Evolutionary conservation across 2,888 invertebrate genomes (phyloP), one percentile per base, ranked within the genome.

Genomic region (Lumbricus terrestris): DNA sequence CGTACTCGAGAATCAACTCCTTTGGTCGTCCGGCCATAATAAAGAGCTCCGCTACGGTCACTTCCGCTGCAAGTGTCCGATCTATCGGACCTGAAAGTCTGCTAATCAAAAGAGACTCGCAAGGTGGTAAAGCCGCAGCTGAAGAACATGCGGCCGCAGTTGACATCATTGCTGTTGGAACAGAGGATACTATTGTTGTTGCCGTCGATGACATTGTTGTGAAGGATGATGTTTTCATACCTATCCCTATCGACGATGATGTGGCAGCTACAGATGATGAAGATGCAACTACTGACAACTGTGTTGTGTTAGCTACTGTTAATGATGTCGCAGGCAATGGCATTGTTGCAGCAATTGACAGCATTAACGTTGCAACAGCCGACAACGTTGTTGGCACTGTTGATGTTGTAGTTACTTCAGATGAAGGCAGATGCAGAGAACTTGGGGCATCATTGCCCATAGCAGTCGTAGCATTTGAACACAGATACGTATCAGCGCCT

Each of bases 31-130:
- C 95, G 90, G 95, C 93, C 96, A 98, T 97, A 89, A 98, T 96
- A 95, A 98, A 98, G 90, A 98, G 95, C 95, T 98, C 98, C 0
- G 98, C 98, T 47, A 98, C 96, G 18, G 54, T 90, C 35, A 88
- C 69, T n/a, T 69, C 69, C 69, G 29, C 69, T 69, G 69, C 69
- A 69, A 69, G 69, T n/a, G n/a, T n/a, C n/a, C 69, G 69, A 69
- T 29, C 13, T 69, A 69, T 69, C n/a, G 69, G 69, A 69, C 69
- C 69, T n/a, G 69, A 69, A 13, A 69, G 69, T 69, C 69, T 29
- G 29, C n/a, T n/a, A 6, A 69, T n/a, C n/a, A 69, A n/a, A 69
- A 69, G 69, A 69, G 69, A 69, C 29, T 69, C n/a, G 13, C 69
- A 69, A 8, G n/a, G 29, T n/a, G 29, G n/a, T n/a, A n/a, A 3